A percentile compares a stretch with the other conserved stretches of the same genome.
Conservation (phyloP, 2,888 invertebrate species). For the Phengaris alcon region DNA sequence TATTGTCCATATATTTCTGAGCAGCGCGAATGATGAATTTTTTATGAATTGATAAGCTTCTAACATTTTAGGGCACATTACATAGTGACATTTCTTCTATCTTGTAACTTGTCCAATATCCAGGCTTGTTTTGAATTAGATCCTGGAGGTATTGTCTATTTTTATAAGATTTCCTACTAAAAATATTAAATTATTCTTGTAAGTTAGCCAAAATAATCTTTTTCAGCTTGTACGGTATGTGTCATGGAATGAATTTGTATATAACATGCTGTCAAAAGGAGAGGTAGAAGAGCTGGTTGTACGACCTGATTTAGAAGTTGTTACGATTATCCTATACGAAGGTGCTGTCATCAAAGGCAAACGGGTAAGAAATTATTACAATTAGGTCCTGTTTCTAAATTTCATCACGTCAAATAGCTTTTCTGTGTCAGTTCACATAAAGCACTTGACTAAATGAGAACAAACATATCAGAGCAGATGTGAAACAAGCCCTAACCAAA, state of each 20-base stretch:
- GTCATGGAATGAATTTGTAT: conserved; percentile 98
- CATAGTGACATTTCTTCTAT: neutral
- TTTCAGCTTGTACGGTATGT: conserved; percentile 85
- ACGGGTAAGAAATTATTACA: conserved; percentile 61
- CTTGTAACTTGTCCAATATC: neutral
- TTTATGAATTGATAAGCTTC: too few relatives aligned
- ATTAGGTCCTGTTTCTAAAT: neutral
- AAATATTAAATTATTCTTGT: too few relatives aligned
- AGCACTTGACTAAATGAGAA: too few relatives aligned
- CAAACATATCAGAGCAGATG: too few relatives aligned
- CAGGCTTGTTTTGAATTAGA: too few relatives aligned
- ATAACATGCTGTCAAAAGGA: conserved; percentile 95
- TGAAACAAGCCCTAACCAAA: too few relatives aligned
- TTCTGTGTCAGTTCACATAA: neutral
- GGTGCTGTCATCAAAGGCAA: conserved; percentile 92
- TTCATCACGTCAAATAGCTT: neutral
- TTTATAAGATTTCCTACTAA: too few relatives aligned
- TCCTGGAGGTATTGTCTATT: too few relatives aligned
- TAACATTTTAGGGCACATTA: too few relatives aligned
- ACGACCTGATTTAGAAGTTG: conserved; percentile 90
- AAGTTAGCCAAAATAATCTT: neutral
- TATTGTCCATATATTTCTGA: too few relatives aligned
- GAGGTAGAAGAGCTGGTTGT: conserved; percentile 94
- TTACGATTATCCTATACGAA: conserved; percentile 90
- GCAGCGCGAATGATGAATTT: too few relatives aligned